Conservation (phyloP, 2,888 invertebrate species). For the Ophonus ardosiacus region DNA sequence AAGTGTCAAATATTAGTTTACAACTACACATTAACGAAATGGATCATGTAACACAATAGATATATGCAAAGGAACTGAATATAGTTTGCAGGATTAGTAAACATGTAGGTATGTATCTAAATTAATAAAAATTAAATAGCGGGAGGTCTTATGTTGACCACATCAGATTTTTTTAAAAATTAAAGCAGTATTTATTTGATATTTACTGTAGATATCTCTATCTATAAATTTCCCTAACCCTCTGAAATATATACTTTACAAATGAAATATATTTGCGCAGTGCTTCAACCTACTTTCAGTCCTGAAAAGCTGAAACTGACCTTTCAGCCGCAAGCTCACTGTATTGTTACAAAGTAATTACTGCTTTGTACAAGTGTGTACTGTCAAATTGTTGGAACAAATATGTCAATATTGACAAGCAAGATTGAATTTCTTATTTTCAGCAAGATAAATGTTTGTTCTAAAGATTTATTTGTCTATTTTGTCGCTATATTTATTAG, state of each 20-base stretch:
- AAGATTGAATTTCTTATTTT: neutral
- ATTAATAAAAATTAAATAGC: too few species aligned
- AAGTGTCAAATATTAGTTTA: too few species aligned
- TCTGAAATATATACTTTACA: neutral
- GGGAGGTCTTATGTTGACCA: too few species aligned
- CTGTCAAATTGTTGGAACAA: too few species aligned
- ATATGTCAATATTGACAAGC: neutral
- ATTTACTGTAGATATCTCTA: too few species aligned
- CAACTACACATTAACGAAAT: too few species aligned
- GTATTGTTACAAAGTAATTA: neutral
- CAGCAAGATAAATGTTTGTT: neutral
- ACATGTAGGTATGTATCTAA: too few species aligned
- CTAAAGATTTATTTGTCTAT: neutral
- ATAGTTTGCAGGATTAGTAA: too few species aligned
- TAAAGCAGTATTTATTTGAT: too few species aligned
- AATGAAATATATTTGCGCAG: neutral
- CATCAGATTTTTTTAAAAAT: too few species aligned
- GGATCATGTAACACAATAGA: too few species aligned
- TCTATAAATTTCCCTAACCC: neutral
- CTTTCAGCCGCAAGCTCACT: neutral
- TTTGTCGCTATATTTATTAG: neutral
- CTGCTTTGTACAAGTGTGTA: neutral
- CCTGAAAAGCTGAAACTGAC: neutral
- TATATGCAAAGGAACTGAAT: too few species aligned
- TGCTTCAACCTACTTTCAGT: neutral